These are phyloP conservation scores for Pimephales promelas DNA, from an alignment of 2,113 vertebrate genomes.

Conservation along the genomic window DNA sequence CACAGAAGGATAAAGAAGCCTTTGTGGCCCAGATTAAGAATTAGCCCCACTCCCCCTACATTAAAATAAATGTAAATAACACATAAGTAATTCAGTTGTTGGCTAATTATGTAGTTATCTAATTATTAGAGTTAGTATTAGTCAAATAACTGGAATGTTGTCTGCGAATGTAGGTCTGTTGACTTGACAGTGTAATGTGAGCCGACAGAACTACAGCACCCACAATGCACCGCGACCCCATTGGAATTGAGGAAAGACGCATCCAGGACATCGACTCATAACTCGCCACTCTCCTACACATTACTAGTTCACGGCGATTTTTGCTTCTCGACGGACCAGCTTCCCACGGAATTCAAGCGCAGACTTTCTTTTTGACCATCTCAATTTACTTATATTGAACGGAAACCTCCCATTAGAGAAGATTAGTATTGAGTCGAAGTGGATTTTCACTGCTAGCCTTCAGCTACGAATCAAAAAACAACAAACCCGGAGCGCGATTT, in stretches of 20 bases:
- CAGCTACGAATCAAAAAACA: conserved; percentile 32
- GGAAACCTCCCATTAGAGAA: neutral
- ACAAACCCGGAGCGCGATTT: conserved; percentile 25
- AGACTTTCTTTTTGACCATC: conserved; percentile 1
- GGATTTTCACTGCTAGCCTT: conserved; percentile 38
- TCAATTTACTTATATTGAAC: neutral
- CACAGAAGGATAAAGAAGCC: neutral
- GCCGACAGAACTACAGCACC: conserved; percentile 40
- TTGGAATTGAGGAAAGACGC: conserved; percentile 44
- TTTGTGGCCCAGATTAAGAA: neutral
- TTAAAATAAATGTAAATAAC: neutral
- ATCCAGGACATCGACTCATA: conserved; percentile 33
- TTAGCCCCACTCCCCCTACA: neutral
- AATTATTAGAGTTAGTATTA: neutral
- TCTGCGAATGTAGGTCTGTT: neutral
- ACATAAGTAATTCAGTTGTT: too few species aligned
- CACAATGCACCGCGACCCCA: conserved; percentile 40
- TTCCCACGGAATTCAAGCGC: conserved; percentile 14
- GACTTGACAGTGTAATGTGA: neutral
- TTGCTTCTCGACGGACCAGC: neutral
- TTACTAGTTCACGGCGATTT: conserved; percentile 35
- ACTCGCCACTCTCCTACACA: conserved; percentile 41
- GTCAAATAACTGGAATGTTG: neutral
- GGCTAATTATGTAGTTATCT: neutral
- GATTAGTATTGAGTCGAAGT: conserved; percentile 35